Conservation (phyloP, 2,888 invertebrate species). For the Cyclophora punctaria region DNA sequence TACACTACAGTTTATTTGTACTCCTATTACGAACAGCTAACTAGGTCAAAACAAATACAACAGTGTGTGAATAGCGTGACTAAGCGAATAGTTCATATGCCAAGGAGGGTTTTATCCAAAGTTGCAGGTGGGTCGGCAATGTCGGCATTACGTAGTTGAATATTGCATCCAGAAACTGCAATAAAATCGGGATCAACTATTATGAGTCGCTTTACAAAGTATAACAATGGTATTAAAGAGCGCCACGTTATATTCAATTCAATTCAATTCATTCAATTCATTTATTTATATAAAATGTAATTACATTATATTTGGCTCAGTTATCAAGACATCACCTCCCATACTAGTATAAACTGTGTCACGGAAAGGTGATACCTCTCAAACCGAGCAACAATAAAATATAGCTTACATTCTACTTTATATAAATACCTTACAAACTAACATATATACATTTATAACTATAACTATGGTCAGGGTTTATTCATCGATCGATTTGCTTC, state of each 20-base stretch:
- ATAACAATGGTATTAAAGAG: slow-evolving; percentile 56
- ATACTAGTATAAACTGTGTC: no score
- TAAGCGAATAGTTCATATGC: slow-evolving; percentile 1
- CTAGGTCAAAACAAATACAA: neutral
- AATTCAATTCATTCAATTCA: no score
- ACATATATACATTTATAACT: no score
- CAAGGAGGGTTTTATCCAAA: slow-evolving; percentile 10
- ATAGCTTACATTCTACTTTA: no score
- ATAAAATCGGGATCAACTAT: slow-evolving; percentile 68
- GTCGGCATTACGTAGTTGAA: slow-evolving; percentile 32
- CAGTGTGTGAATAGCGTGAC: neutral
- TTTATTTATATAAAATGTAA: no score
- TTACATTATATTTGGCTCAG: no score
- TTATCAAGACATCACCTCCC: no score
- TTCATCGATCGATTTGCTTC: no score
- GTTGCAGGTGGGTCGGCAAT: slow-evolving; percentile 24
- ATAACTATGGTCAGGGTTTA: no score
- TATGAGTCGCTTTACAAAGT: slow-evolving; percentile 54
- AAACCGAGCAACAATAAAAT: no score
- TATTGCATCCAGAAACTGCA: slow-evolving; percentile 53
- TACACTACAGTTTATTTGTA: neutral
- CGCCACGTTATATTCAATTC: slow-evolving; percentile 33
- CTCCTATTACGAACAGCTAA: neutral
- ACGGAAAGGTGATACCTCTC: no score
- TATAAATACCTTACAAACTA: no score